These are phyloP conservation scores for Octonoba sinensis DNA, from an alignment of 2,888 invertebrate genomes.

Conservation along the genomic window DNA sequence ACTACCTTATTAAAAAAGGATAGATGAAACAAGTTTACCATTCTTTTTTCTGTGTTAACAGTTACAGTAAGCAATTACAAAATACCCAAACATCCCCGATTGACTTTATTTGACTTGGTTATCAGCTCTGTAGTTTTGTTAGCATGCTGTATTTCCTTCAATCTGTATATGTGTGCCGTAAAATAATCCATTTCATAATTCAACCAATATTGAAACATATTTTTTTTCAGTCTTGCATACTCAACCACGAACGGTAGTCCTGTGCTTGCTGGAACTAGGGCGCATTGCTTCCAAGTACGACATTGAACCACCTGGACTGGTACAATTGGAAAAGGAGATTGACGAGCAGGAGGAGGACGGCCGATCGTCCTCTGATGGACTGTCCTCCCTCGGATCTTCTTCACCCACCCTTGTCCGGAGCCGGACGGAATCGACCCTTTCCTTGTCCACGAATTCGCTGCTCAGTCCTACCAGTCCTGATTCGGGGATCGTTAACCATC, in stretches of 20 bases:
- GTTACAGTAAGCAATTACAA: too few species aligned
- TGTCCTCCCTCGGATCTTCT: conserved; percentile 22
- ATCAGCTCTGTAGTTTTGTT: too few species aligned
- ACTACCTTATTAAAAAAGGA: too few species aligned
- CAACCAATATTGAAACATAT: not conserved
- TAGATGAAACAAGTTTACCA: too few species aligned
- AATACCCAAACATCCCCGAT: too few species aligned
- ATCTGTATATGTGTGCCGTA: too few species aligned
- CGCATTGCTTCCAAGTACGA: conserved; percentile 81
- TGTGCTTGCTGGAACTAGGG: conserved; percentile 87
- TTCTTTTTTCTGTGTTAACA: too few species aligned
- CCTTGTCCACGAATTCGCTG: conserved; percentile 10
- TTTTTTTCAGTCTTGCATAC: conserved; percentile 80
- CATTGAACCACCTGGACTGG: conserved; percentile 85
- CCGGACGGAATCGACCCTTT: conserved; percentile 57
- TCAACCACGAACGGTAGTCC: conserved; percentile 85
- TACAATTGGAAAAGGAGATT: conserved; percentile 87
- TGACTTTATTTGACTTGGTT: too few species aligned
- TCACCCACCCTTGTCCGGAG: conserved; percentile 47
- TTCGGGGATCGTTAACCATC: conserved; percentile 24
- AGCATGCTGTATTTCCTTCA: too few species aligned
- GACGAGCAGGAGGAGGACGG: conserved; percentile 72
- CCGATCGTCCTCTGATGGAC: conserved; percentile 15
- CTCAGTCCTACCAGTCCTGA: conserved; percentile 25
- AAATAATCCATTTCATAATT: too few species aligned